These are phyloP conservation scores for Epizoanthus scotinus DNA, from an alignment of 92 coral and sea anemone genomes.

Conservation along the genomic window DNA sequence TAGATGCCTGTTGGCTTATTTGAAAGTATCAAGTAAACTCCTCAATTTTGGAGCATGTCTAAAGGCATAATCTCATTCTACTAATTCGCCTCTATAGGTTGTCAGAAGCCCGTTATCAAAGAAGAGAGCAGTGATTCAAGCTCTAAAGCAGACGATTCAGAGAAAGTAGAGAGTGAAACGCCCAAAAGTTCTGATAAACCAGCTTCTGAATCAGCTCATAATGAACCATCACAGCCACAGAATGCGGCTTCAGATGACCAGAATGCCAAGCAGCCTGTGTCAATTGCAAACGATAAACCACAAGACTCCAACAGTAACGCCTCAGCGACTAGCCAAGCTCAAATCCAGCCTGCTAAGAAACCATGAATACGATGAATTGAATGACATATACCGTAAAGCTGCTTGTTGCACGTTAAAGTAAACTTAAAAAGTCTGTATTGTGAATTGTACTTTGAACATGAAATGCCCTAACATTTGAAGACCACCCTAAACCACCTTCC, in stretches of 20 bases:
- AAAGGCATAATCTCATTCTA: too few species aligned
- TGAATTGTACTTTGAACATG: neutral
- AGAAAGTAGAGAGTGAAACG: neutral
- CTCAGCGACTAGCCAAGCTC: neutral
- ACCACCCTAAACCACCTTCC: too few species aligned
- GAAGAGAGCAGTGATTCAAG: conserved; percentile 2
- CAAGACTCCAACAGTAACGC: neutral
- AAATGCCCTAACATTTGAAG: too few species aligned
- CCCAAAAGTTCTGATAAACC: neutral
- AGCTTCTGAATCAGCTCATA: conserved; percentile 2
- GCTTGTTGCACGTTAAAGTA: neutral
- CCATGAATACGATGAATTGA: neutral
- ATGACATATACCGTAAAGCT: neutral
- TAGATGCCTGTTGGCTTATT: too few species aligned
- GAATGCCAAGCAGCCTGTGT: neutral
- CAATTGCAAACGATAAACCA: neutral
- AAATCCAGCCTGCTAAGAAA: neutral
- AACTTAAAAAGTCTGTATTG: neutral
- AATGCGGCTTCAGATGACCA: neutral
- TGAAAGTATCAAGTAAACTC: too few species aligned
- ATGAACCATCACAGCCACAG: neutral
- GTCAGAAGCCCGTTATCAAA: conserved; percentile 1
- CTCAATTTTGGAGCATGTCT: too few species aligned
- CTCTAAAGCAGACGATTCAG: conserved; percentile 9
- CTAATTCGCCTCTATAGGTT: neutral